Evolutionary conservation across 2,797 vertebrate species (phyloP).

Genomic region (Oophaga sylvatica): DNA sequence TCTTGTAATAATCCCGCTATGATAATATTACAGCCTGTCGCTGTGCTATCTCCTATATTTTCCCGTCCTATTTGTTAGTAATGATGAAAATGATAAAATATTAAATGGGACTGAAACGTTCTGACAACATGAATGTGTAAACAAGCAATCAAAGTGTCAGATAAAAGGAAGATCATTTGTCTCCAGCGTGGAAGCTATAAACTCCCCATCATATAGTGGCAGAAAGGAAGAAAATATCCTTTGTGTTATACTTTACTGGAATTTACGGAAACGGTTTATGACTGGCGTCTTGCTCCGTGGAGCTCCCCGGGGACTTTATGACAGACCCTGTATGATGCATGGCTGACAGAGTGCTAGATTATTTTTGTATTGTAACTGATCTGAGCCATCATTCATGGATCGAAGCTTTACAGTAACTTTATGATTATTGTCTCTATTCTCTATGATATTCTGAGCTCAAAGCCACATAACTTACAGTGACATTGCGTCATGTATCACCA

Average conservation of each 20-base stretch:
- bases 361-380: conserved; percentile 15
- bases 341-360: conserved; percentile 24
- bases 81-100: background rate
- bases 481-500: background rate
- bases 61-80: background rate
- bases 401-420: background rate
- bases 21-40: background rate
- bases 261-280: background rate
- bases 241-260: background rate
- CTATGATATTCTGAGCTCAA: background rate
- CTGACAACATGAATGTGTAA: background rate
- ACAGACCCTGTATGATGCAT: conserved; percentile 20
- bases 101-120: background rate
- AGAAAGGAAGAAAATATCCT: background rate
- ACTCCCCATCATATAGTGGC: background rate
- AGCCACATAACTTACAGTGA: background rate
- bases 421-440: conserved; percentile 1
- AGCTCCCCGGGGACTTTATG: background rate
- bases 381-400: background rate
- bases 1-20: background rate
- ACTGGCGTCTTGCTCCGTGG: background rate
- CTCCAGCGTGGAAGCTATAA: background rate
- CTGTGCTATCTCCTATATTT: background rate
- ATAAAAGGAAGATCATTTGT: background rate
- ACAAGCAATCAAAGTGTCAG: conserved; percentile 17